Evolutionary conservation across 2,113 vertebrate genomes (phyloP), one percentile per base, ranked within the genome.

Genomic region (Bettongia penicillata): DNA sequence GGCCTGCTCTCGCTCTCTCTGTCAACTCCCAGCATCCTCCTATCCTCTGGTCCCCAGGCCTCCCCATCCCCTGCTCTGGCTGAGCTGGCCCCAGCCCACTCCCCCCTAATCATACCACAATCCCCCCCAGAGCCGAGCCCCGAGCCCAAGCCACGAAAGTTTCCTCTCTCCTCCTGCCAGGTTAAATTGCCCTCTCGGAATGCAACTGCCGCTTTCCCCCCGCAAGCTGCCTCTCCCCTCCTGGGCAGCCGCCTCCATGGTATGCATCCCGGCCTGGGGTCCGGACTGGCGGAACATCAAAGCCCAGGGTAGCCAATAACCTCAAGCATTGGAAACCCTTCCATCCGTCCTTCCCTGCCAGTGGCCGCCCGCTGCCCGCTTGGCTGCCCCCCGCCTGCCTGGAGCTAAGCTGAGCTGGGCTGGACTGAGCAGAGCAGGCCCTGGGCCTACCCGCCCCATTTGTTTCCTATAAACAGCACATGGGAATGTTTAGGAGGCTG

Each of bases 381-480:
- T 57, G 91, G 53, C n/a, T n/a, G 28, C 28, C 7, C 68, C 89
- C 47, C 31, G 68, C 93, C 49, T 90, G 77, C 68, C 68, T 77
- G 43, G 68, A 77, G 68, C 68, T n/a, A 77, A 43, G 37, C 68
- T 43, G 68, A 98, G 68, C 68, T 43, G 68, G 95, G 96, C 96
- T 95, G 98, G 98, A 97, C 98, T 99, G 98, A 98, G 98, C 98
- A 97, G 98, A 98, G 98, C 98, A 97, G 98, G 68, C 68, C 68
- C 16, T 77, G 68, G n/a, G 68, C 98, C 97, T 99, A 98, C 98
- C 98, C 97, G 98, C 98, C 98, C 98, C 99, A 99, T 99, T 99
- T 99, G 99, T 99, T 99, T 99, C 98, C 99, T 98, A 99, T 99
- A 98, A 99, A 98, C 98, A 98, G 98, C 99, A 99, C 99, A 99